Evolutionary conservation across 1,140 invertebrate species (phyloP).

Genomic region (Rhyzopertha dominica): DNA sequence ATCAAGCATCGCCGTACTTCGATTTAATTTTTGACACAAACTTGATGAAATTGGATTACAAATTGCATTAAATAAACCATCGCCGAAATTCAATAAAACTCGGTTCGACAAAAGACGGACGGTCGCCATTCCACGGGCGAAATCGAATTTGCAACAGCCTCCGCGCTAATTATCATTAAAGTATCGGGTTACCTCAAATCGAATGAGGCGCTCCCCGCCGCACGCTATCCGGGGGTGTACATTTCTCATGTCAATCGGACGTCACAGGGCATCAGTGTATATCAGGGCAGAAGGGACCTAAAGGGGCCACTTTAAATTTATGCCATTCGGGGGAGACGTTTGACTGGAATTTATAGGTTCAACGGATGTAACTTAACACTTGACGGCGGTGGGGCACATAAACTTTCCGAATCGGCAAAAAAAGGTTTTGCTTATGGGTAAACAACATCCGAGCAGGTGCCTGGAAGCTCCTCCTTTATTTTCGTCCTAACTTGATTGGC

Average conservation of each 20-base stretch:
- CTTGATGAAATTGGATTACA: no score
- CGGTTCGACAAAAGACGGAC: no score
- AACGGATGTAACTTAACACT: constrained; percentile 20
- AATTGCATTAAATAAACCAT: no score
- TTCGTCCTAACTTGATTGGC: no score
- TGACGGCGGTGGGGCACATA: no score
- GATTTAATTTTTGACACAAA: no score
- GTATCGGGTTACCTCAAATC: constrained; percentile 18
- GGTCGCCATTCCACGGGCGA: constrained; percentile 2
- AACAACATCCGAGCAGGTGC: no score
- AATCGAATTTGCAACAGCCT: constrained; percentile 7
- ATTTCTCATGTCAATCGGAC: constrained; percentile 19
- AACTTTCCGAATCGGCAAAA: no score
- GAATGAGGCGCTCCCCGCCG: neutral
- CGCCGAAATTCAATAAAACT: no score
- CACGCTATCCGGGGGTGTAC: neutral
- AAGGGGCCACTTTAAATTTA: constrained; percentile 7
- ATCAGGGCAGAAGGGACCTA: neutral
- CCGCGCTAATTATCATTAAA: constrained; percentile 14
- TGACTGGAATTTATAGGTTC: constrained; percentile 19
- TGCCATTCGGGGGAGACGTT: constrained; percentile 2
- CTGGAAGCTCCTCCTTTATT: no score
- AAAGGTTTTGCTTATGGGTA: no score
- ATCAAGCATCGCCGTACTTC: no score
- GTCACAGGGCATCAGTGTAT: constrained; percentile 11